Evolutionary conservation across 2,113 vertebrate genomes (phyloP), one percentile per base, ranked within the genome.

Genomic region (Dasypus novemcinctus): DNA sequence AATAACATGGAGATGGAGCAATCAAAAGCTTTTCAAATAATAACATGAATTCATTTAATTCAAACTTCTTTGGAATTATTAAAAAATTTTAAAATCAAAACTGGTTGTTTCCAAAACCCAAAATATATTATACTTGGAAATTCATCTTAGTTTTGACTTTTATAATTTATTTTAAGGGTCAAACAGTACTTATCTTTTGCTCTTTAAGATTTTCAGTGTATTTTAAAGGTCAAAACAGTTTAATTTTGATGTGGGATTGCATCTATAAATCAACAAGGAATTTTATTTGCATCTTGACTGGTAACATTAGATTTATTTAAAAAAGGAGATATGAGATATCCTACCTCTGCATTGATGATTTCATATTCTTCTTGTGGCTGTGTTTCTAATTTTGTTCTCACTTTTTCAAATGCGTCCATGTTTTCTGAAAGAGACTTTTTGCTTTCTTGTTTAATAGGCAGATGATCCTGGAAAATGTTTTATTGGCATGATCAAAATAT

Each of bases 401-500:
- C 99, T 97, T 95, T 98, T 90, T 97, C 94, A 98, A 99, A 98
- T 5, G 98, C 95, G 93, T 98, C 97, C 96, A 96, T 97, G 91
- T 96, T 97, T 96, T 98, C 94, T 74, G 98, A 97, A 95, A 96
- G 96, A 31, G 91, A 82, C 71, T 97, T 98, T 97, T 97, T 95
- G 71, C 97, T 97, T 96, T 98, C 97, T 74, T 90, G 95, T 82
- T 98, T 97, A 93, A 98, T 96, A 83, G 97, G 90, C 57, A 98
- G 95, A 97, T 97, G 69, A 91, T 97, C 97, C 98, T 99, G 89
- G 89, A 98, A 97, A 95, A 46, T 87, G 41, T 96, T 97, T 95
- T 95, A 80, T 63, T 87, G 9, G 49, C 69, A 91, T 88, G 75
- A 86, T 95, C 38, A 96, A 74, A 91, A 41, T 71, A 89, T 94